phyloP scores from a whole-genome alignment of 2,113 vertebrate species.

The Solenodon paradoxus region DNA sequence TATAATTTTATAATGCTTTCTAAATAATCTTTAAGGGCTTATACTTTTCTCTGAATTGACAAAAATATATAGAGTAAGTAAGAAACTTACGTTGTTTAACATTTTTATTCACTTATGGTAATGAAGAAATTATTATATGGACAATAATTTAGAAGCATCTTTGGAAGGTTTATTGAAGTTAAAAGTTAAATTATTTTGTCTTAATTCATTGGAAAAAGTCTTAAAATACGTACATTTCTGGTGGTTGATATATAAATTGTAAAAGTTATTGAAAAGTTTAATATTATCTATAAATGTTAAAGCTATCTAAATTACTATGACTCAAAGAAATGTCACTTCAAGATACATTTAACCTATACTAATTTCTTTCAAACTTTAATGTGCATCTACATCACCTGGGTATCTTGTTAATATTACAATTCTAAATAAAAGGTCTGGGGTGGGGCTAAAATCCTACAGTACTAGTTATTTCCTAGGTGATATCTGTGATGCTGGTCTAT shows the following conservation, averaged over 20 bases:
- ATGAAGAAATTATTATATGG: background rate
- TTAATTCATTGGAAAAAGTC: background rate
- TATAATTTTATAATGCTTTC: background rate
- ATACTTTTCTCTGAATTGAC: background rate
- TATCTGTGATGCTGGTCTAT: background rate
- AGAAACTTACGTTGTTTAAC: background rate
- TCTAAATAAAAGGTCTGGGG: background rate
- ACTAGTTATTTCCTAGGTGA: background rate
- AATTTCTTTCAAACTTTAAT: background rate
- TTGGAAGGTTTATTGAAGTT: background rate
- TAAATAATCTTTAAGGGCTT: background rate
- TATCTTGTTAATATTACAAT: slow-evolving; percentile 21
- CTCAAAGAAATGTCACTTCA: slow-evolving; percentile 9
- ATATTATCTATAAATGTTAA: slow-evolving; percentile 15
- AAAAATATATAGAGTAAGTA: background rate
- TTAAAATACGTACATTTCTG: background rate
- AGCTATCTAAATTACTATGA: background rate
- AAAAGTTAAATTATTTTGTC: background rate
- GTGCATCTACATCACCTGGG: background rate
- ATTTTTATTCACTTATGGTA: background rate
- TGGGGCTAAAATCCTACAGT: background rate
- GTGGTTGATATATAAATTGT: background rate
- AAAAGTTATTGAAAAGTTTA: background rate
- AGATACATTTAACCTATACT: background rate
- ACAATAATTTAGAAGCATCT: background rate